Evolutionary conservation across 2,888 invertebrate genomes (phyloP), one percentile per base, ranked within the genome.

Genomic region (Blera fallax): DNA sequence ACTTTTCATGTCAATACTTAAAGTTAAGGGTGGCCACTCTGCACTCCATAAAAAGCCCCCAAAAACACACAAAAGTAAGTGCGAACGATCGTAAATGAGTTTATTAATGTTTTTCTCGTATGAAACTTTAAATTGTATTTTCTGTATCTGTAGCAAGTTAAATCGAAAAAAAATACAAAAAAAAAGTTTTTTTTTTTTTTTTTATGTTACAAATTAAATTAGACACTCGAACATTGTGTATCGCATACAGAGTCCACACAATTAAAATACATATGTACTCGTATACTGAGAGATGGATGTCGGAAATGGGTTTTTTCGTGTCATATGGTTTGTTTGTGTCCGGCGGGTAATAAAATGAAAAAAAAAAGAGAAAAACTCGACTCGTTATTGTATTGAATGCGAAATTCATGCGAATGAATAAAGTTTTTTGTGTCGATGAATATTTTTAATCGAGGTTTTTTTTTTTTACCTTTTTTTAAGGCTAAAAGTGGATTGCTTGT

Each of bases 51-150:
- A 43, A 37, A 48, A 40, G 14, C 2, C 32, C 32, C 18, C 24
- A n/a, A 52, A 21, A 3, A 27, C 1, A 14, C 27, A 24, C 64
- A n/a, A 24, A 21, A 50, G 14, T 29, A 52, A 65, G 65, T 76
- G 65, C 45, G 14, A 76, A 45, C 40, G 43, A 32, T 64, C 62
- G 52, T 32, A 43, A 64, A 54, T 14, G 40, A 54, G 50, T 62
- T 64, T 52, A 18, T 74, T 54, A 74, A 64, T 74, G 52, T 74
- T 54, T n/a, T 54, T 54, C 40, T n/a, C 21, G 14, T 24, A 8
- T 5, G 14, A 54, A 62, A 54, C 11, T 76, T 76, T 56, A 18
- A 32, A 65, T 54, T 43, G 64, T 1, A 16, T 43, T 56, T n/a
- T n/a, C n/a, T n/a, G n/a, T n/a, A n/a, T n/a, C n/a, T n/a, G n/a